Conservation (phyloP, 2,888 invertebrate species). For the Tipula vernalis region DNA sequence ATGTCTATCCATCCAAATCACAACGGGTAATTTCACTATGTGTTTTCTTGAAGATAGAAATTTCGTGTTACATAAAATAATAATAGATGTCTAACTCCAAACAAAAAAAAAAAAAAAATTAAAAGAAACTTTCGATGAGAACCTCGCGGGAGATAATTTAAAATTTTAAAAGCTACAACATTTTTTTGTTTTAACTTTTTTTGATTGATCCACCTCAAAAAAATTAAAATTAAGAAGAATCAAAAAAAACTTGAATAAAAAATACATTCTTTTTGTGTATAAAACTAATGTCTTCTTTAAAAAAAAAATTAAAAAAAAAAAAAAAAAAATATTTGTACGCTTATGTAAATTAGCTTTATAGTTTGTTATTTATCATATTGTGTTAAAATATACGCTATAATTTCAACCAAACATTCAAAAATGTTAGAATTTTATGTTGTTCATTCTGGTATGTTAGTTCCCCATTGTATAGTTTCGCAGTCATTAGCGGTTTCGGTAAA, state of each 20-base stretch:
- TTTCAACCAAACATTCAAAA: background rate
- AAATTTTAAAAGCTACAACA: slow-evolving; percentile 4
- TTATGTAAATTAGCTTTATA: background rate
- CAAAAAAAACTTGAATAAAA: background rate
- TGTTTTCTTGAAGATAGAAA: background rate
- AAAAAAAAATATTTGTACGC: background rate
- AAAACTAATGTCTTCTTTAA: background rate
- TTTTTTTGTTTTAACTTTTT: background rate
- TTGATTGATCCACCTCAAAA: background rate
- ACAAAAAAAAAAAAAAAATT: background rate
- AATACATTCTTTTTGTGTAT: background rate
- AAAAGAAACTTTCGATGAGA: background rate
- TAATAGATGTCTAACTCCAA: background rate
- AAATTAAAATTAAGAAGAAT: background rate
- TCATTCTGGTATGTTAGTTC: background rate
- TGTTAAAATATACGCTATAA: background rate
- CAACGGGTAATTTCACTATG: background rate
- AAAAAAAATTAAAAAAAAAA: background rate
- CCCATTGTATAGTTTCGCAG: background rate
- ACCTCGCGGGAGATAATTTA: slow-evolving; percentile 4
- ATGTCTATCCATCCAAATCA: background rate
- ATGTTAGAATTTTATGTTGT: background rate
- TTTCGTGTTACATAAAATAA: background rate
- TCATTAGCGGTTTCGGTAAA: slow-evolving; percentile 4
- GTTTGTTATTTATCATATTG: background rate